Evolutionary conservation across 2,888 invertebrate species (phyloP).

Genomic region (Diabrotica balteata): DNA sequence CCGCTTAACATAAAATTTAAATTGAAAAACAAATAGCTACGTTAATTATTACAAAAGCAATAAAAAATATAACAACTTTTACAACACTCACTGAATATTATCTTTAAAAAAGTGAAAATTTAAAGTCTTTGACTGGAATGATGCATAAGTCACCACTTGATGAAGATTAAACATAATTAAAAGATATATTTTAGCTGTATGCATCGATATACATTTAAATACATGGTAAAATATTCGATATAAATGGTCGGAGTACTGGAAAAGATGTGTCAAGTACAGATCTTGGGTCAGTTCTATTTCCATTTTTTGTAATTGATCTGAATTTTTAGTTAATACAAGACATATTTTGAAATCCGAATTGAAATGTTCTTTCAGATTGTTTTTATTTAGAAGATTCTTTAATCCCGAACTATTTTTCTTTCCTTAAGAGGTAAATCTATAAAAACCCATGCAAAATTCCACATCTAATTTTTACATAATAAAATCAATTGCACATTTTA

Average conservation of each 20-base stretch:
- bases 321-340: too few species aligned
- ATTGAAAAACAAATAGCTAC: constrained; percentile 11
- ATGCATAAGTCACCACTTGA: background rate
- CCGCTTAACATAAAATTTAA: constrained; percentile 22
- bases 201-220: too few species aligned
- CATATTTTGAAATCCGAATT: too few species aligned
- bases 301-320: too few species aligned
- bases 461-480: background rate
- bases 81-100: constrained; percentile 2
- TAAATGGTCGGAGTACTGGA: too few species aligned
- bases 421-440: background rate
- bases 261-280: too few species aligned
- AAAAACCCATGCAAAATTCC: constrained; percentile 6
- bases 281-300: too few species aligned
- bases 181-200: too few species aligned
- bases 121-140: constrained; percentile 3
- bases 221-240: too few species aligned
- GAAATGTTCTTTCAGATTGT: too few species aligned
- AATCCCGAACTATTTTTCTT: too few species aligned
- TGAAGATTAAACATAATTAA: background rate
- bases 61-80: constrained; percentile 17
- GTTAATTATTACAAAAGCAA: constrained; percentile 13
- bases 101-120: constrained; percentile 5
- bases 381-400: too few species aligned
- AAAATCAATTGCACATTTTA: constrained; percentile 3